These are phyloP conservation scores for Malurus melanocephalus DNA, from an alignment of 2,113 vertebrate genomes.

Conservation along the genomic window DNA sequence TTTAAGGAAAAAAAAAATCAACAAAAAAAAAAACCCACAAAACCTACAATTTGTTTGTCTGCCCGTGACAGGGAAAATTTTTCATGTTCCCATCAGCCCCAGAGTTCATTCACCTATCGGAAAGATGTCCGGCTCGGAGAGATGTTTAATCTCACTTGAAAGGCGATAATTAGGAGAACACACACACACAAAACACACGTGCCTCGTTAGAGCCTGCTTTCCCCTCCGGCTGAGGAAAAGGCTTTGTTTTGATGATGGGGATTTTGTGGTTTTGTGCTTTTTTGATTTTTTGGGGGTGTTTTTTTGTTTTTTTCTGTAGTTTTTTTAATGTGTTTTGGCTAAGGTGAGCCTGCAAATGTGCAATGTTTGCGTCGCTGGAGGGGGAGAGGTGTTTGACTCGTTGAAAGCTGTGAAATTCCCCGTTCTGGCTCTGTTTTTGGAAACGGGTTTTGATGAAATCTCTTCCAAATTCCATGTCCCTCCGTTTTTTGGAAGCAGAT, in stretches of 20 bases:
- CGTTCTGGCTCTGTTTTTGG: slow-evolving; percentile 20
- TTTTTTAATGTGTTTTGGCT: no score
- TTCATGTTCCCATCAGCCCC: slow-evolving; percentile 26
- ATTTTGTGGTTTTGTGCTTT: neutral
- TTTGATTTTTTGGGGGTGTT: no score
- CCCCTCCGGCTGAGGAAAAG: neutral
- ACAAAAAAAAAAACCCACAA: neutral
- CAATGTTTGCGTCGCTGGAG: neutral
- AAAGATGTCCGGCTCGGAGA: slow-evolving; percentile 46
- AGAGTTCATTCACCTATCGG: slow-evolving; percentile 56
- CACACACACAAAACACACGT: slow-evolving; percentile 4
- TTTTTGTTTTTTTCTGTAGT: no score
- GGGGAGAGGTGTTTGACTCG: neutral
- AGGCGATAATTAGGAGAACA: slow-evolving; percentile 43
- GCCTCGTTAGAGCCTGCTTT: slow-evolving; percentile 1
- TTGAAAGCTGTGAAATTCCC: slow-evolving; percentile 9
- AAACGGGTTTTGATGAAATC: slow-evolving; percentile 28
- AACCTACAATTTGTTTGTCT: slow-evolving; percentile 24
- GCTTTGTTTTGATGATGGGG: neutral
- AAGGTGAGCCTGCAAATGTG: neutral
- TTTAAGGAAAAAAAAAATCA: neutral
- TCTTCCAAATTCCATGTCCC: neutral
- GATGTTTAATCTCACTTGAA: slow-evolving; percentile 49
- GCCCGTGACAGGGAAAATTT: slow-evolving; percentile 44
- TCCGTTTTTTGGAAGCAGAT: no score